Evolutionary conservation across 1,140 invertebrate genomes (phyloP), one percentile per base, ranked within the genome.

Genomic region (Galendromus occidentalis): DNA sequence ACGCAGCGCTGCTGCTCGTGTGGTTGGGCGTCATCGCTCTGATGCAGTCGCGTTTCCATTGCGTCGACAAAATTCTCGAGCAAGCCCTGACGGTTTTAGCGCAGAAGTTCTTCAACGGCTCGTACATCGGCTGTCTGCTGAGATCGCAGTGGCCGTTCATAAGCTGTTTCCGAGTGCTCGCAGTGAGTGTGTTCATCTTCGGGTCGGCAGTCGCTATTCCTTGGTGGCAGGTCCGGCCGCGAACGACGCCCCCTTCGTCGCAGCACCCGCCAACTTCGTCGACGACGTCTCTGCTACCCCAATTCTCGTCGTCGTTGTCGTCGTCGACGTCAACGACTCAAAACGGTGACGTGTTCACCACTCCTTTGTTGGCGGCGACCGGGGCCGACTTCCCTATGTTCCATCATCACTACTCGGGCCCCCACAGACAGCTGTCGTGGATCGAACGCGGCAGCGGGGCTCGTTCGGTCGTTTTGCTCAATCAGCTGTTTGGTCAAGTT

Each of bases 121-220:
- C 51, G 22, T 29, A 59, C 33, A 14, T 59, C 22, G 51, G 51
- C 14, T 33, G 33, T 33, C 51, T 59, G n/a, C 22, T 59, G 12
- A 25, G 25, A 17, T 25, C 51, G 25, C 51, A 59, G 14, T 59
- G 51, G 51, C 51, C 51, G 25, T 59, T 59, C 51, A 33, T 59
- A 25, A 59, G 51, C 33, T 59, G 25, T 25, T 14, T 59, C 33
- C 51, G 22, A 59, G 33, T 25, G 51, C 51, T 59, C 22, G 51
- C 51, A 25, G 51, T 59, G 51, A 59, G 51, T 59, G 51, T 59
- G 22, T 59, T 59, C 51, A 29, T 59, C 22, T 59, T 59, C 9
- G 51, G 51, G 17, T 29, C 25, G 4, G 51, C 17, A 4, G 51
- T 59, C 14, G 51, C n/a, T 2, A 14, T 59, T 25, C 33, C 25